A percentile compares a stretch with the other conserved stretches of the same genome.
Evolutionary conservation across 1,140 invertebrate genomes (phyloP).

Genomic region (Lepidurus arcticus): DNA sequence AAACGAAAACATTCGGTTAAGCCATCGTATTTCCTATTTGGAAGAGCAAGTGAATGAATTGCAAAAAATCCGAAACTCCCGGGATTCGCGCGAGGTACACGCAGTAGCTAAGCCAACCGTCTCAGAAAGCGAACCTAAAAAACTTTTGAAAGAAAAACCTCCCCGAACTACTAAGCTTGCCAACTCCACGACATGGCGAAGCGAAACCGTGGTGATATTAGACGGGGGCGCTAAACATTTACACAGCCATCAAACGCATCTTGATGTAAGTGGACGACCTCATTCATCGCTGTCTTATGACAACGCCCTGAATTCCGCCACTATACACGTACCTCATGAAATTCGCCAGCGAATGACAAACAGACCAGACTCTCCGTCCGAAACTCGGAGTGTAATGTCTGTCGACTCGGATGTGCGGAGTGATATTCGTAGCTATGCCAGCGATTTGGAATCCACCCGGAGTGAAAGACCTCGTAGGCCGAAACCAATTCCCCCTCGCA

Average conservation of each 20-base stretch:
- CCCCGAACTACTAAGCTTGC: slow-evolving; percentile 31
- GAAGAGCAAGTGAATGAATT: slow-evolving; percentile 68
- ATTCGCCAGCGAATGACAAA: slow-evolving; percentile 20
- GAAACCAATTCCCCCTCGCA: slow-evolving; percentile 71
- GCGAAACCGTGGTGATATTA: background rate
- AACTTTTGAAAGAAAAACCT: slow-evolving; percentile 34
- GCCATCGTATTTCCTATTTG: slow-evolving; percentile 78
- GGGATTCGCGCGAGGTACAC: background rate
- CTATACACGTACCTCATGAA: background rate
- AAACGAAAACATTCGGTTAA: slow-evolving; percentile 72
- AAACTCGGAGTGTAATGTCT: slow-evolving; percentile 40
- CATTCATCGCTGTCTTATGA: background rate
- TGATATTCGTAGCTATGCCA: slow-evolving; percentile 28
- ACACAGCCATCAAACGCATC: background rate
- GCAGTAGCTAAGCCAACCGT: background rate
- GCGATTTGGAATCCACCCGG: slow-evolving; percentile 24
- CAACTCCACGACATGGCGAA: slow-evolving; percentile 14
- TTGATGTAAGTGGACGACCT: background rate
- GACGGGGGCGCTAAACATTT: background rate
- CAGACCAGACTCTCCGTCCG: background rate
- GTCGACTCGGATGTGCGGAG: slow-evolving; percentile 35
- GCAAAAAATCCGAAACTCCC: slow-evolving; percentile 24
- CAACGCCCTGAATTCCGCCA: slow-evolving; percentile 8
- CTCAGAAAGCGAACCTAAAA: slow-evolving; percentile 32
- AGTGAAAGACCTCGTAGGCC: slow-evolving; percentile 26